phyloP scores from a whole-genome alignment of 2,888 invertebrate species.

The Drosophila sordidula region DNA sequence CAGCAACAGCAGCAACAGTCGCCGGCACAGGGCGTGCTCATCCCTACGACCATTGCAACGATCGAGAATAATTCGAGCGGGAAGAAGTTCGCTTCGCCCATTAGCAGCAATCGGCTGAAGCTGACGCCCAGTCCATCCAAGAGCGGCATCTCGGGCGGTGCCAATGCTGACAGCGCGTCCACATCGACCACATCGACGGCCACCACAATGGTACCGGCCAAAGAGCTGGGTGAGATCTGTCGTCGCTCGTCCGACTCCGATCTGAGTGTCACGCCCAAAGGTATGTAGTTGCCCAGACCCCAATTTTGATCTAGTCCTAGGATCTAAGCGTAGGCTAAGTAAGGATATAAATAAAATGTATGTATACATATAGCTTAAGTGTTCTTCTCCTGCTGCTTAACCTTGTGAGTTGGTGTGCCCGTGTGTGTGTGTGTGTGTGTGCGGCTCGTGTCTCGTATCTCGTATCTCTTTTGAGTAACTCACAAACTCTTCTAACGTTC shows the following conservation, averaged over 20 bases:
- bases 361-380: slow-evolving; percentile 1
- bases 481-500: slow-evolving; percentile 69
- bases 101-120: slow-evolving; percentile 86
- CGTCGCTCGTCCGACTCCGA: slow-evolving; percentile 97
- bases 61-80: slow-evolving; percentile 57
- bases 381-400: slow-evolving; percentile 3
- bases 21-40: slow-evolving; percentile 62
- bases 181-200: slow-evolving; percentile 86
- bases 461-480: slow-evolving; percentile 44
- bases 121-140: slow-evolving; percentile 87
- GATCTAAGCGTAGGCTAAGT: slow-evolving; percentile 33
- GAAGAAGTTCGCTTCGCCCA: slow-evolving; percentile 75
- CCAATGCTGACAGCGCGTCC: slow-evolving; percentile 78
- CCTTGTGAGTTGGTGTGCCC: slow-evolving; percentile 9
- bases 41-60: slow-evolving; percentile 67
- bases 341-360: slow-evolving; percentile 8
- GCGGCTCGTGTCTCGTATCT: slow-evolving; percentile 12
- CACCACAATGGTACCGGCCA: slow-evolving; percentile 82
- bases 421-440: slow-evolving; percentile 27
- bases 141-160: slow-evolving; percentile 63
- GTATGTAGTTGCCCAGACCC: slow-evolving; percentile 86
- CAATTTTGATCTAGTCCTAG: slow-evolving; percentile 5
- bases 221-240: slow-evolving; percentile 87
- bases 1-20: slow-evolving; percentile 81
- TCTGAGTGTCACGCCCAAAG: slow-evolving; percentile 96